These are phyloP conservation scores for Sciurus carolinensis DNA, from an alignment of 2,797 vertebrate genomes.

Conservation along the genomic window DNA sequence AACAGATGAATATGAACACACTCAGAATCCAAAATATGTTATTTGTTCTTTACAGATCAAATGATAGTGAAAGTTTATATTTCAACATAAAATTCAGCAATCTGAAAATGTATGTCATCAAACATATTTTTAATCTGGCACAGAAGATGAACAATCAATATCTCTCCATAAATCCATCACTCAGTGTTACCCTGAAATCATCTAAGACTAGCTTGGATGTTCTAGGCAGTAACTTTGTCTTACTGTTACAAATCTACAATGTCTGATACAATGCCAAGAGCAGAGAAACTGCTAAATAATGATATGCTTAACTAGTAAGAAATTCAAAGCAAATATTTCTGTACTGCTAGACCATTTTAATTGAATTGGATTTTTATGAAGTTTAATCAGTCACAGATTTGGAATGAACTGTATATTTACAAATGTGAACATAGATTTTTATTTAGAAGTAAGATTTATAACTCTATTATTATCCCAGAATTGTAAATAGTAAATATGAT, in stretches of 20 bases:
- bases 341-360: constrained; percentile 44
- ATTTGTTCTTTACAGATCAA: background rate
- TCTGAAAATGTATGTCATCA: background rate
- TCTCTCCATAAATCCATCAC: background rate
- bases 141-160: background rate
- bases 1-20: background rate
- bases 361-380: constrained; percentile 65
- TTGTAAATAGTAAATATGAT: background rate
- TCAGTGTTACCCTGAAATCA: background rate
- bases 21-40: background rate
- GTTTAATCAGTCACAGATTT: constrained; percentile 55
- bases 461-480: background rate
- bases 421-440: constrained; percentile 50
- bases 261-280: background rate
- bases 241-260: background rate
- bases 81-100: background rate
- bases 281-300: constrained; percentile 50
- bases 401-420: background rate
- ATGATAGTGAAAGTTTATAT: background rate
- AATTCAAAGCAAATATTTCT: constrained; percentile 69
- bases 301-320: constrained; percentile 30
- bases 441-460: constrained; percentile 42
- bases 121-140: background rate
- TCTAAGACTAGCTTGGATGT: background rate
- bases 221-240: background rate